phyloP scores from a whole-genome alignment of 2,888 invertebrate species.

The Argynnis bischoffii region DNA sequence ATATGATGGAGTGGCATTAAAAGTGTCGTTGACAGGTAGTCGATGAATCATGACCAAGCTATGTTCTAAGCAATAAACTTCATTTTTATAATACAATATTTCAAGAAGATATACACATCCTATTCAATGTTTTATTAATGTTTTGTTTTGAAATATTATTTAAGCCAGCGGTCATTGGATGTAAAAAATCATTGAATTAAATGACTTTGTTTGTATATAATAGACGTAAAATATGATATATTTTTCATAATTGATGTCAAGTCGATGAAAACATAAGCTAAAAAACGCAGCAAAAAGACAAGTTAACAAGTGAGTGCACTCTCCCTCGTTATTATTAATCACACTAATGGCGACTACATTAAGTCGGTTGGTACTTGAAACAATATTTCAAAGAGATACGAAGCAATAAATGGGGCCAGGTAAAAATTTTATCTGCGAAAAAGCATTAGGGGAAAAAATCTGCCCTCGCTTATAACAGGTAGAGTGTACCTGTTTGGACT shows the following conservation, averaged over 20 bases:
- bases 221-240: neutral
- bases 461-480: slow-evolving; percentile 66
- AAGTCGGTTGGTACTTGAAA: slow-evolving; percentile 56
- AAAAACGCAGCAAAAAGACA: slow-evolving; percentile 17
- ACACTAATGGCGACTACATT: slow-evolving; percentile 64
- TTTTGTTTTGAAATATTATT: slow-evolving; percentile 9
- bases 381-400: slow-evolving; percentile 58
- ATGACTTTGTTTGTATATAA: neutral
- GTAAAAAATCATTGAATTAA: slow-evolving; percentile 2
- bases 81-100: slow-evolving; percentile 28
- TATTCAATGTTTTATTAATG: slow-evolving; percentile 11
- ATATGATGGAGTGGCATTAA: slow-evolving; percentile 67
- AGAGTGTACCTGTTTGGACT: slow-evolving; percentile 68
- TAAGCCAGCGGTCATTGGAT: neutral
- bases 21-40: slow-evolving; percentile 72
- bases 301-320: slow-evolving; percentile 25
- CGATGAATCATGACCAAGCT: slow-evolving; percentile 61
- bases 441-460: slow-evolving; percentile 37
- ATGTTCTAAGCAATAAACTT: slow-evolving; percentile 28
- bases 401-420: slow-evolving; percentile 57
- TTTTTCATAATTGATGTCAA: neutral
- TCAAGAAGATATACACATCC: slow-evolving; percentile 25
- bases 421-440: slow-evolving; percentile 51
- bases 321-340: slow-evolving; percentile 34
- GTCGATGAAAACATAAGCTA: slow-evolving; percentile 5